phyloP scores from a whole-genome alignment of 2,797 vertebrate species.

The Gymnodraco acuticeps region DNA sequence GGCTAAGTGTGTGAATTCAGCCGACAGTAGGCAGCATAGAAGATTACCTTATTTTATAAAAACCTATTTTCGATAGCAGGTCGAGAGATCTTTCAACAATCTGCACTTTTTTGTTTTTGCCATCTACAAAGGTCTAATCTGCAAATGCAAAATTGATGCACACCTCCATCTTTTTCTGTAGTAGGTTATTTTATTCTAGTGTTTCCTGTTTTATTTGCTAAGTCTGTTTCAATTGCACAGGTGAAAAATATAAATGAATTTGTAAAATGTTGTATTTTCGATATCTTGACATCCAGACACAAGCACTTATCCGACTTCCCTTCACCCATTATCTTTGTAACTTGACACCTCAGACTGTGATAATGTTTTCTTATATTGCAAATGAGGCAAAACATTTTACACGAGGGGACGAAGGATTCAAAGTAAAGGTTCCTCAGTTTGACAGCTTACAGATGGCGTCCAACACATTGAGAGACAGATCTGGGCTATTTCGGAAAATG shows the following conservation, averaged over 20 bases:
- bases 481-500: constrained; percentile 71
- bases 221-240: too few species aligned
- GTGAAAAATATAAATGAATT: background rate
- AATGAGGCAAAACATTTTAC: background rate
- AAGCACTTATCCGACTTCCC: too few species aligned
- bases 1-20: background rate
- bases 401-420: background rate
- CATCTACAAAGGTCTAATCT: too few species aligned
- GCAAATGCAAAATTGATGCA: too few species aligned
- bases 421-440: too few species aligned
- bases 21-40: background rate
- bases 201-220: too few species aligned
- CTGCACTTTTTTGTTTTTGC: too few species aligned
- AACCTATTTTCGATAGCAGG: background rate
- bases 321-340: too few species aligned
- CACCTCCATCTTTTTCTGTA: too few species aligned
- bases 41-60: background rate
- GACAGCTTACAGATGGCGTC: background rate
- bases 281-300: background rate
- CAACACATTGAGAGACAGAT: constrained; percentile 15
- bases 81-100: too few species aligned
- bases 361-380: too few species aligned
- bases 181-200: too few species aligned
- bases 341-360: background rate
- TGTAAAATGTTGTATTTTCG: background rate